These are phyloP conservation scores for Mus spicilegus DNA, from an alignment of 2,113 vertebrate genomes.

Conservation along the genomic window DNA sequence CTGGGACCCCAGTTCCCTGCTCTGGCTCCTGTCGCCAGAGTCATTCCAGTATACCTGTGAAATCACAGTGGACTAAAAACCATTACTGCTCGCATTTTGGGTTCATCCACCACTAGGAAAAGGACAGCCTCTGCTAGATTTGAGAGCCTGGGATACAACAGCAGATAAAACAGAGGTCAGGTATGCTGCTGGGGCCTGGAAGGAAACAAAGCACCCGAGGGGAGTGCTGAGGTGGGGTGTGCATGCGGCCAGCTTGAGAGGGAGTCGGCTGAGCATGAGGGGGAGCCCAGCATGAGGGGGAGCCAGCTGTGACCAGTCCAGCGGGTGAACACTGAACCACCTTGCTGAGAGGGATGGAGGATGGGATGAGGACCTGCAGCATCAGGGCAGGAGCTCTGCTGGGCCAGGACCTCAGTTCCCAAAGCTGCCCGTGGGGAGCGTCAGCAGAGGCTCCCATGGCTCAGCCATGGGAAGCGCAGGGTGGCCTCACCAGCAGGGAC, in stretches of 20 bases:
- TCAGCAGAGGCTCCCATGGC: not conserved
- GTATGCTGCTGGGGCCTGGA: fast-evolving
- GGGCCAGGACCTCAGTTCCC: fast-evolving
- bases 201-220: too few species aligned
- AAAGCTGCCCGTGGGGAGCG: fast-evolving
- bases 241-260: too few species aligned
- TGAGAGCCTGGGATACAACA: not conserved
- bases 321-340: not conserved
- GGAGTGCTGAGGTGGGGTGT: fast-evolving
- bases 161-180: too few species aligned
- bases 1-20: not conserved
- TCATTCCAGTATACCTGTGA: not conserved
- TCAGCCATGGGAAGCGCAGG: not conserved
- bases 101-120: not conserved
- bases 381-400: not conserved
- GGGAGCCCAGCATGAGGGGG: too few species aligned
- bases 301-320: fast-evolving
- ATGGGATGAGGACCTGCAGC: not conserved
- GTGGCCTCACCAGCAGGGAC: not conserved
- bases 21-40: not conserved
- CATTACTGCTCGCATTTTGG: not conserved
- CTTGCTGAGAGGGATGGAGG: fast-evolving
- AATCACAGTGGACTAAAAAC: not conserved
- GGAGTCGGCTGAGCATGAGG: too few species aligned
- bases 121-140: not conserved